Percentiles rank a stretch among this genome's conserved stretches.
Evolutionary conservation across 2,113 vertebrate species (phyloP).

Genomic region (Festucalex cinctus): DNA sequence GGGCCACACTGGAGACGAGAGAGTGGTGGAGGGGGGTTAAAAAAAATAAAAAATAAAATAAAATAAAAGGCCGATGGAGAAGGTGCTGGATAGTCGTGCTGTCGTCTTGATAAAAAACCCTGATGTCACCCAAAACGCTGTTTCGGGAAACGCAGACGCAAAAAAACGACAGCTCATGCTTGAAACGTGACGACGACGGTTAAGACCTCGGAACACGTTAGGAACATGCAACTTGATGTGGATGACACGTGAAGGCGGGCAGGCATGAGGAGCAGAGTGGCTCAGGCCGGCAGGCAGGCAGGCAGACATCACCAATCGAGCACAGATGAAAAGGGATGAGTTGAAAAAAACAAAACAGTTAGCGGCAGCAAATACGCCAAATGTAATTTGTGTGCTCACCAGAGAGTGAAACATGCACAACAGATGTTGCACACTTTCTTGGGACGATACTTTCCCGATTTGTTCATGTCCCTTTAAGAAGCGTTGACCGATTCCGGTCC

Average conservation of each 20-base stretch:
- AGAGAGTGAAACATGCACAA: background rate
- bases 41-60: constrained; percentile 19
- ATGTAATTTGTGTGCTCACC: background rate
- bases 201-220: constrained; percentile 73
- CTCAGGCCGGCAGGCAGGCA: constrained; percentile 71
- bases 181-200: no score
- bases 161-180: constrained; percentile 24
- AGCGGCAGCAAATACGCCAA: constrained; percentile 37
- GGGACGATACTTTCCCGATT: background rate
- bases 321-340: constrained; percentile 41
- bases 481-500: no score
- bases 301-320: constrained; percentile 59
- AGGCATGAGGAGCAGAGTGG: constrained; percentile 79
- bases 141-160: constrained; percentile 1
- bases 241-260: constrained; percentile 31
- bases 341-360: constrained; percentile 32
- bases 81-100: constrained; percentile 31
- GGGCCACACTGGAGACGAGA: constrained; percentile 41
- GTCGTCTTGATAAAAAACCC: constrained; percentile 9
- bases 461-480: background rate
- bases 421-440: background rate
- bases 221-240: constrained; percentile 40
- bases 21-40: no score
- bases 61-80: constrained; percentile 1
- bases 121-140: constrained; percentile 8